Evolutionary conservation across 2,888 invertebrate species (phyloP), one percentile per base, ranked within the genome.

Genomic region (Melieria picta): DNA sequence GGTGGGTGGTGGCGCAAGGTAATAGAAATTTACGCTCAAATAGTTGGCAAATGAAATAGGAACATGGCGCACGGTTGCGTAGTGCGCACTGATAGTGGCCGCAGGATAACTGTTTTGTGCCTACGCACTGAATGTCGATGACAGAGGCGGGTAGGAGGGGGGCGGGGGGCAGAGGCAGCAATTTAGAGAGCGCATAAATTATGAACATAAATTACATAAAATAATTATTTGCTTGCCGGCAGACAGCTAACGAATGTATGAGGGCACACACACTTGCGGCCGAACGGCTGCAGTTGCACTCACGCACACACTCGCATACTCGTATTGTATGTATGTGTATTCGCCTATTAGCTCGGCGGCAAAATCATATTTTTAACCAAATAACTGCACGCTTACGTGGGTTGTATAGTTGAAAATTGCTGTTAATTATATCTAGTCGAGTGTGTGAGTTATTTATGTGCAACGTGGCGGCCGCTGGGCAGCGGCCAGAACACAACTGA

Each of bases 1-100:
- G 30, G 30, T 30, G 30, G 30, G 30, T 30, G 30, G 30, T 30
- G 30, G 30, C 3, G 30, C 30, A 30, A 30, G 30, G 30, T 71
- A 76, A 75, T 79, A 77, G 78, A 79, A 72, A 78, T 76, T 75
- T 76, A 79, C 79, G 79, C 79, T 80, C 74, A 81, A 82, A 83
- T 83, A 79, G 79, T 63, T 69, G 30, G 68, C 66, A 66, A 58
- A 60, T 55, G 55, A 64, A 73, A 67, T 52, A 60, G 11, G 52
- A 7, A 52, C 52, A 7, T 7, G 9, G 11, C 6, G 52, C 13
- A 50, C 13, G 52, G 11, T 7, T 52, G 52, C 11, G 13, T n/a
- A 52, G 9, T 52, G 52, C 52, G 52, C 13, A 4, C 52, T 52
- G 13, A 52, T 13, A 7, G 3, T 7, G 9, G 13, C 3, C 30